phyloP scores from a whole-genome alignment of 2,888 invertebrate genomes.

The Oscheius myriophilus region DNA sequence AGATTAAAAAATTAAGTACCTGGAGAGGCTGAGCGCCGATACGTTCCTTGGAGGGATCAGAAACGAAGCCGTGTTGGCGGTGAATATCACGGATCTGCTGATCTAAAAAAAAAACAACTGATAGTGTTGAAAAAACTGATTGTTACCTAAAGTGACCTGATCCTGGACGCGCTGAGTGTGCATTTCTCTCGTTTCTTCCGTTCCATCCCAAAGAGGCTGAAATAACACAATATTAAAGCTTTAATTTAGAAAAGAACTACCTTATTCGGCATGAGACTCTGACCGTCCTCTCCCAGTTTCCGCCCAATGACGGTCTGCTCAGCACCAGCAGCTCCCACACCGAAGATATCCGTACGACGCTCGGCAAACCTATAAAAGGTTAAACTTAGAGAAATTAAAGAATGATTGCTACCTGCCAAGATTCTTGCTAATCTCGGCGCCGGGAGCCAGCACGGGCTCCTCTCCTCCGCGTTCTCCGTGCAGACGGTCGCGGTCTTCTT shows the following conservation, averaged over 20 bases:
- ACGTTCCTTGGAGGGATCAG: slow-evolving; percentile 95
- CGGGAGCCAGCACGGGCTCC: slow-evolving; percentile 83
- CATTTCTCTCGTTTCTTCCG: slow-evolving; percentile 89
- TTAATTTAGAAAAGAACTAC: neutral
- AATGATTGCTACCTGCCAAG: slow-evolving; percentile 73
- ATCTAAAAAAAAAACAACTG: slow-evolving; percentile 36
- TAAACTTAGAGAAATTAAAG: neutral
- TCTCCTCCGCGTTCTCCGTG: slow-evolving; percentile 73
- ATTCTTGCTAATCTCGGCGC: slow-evolving; percentile 91
- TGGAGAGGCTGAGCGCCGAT: slow-evolving; percentile 79
- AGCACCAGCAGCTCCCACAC: slow-evolving; percentile 82
- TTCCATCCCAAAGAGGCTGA: slow-evolving; percentile 89
- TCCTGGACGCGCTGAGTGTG: slow-evolving; percentile 61
- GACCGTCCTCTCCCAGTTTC: slow-evolving; percentile 78
- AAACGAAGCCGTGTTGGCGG: slow-evolving; percentile 72
- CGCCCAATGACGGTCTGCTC: slow-evolving; percentile 99
- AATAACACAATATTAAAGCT: neutral
- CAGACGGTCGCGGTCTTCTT: slow-evolving; percentile 93
- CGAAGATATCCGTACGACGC: slow-evolving; percentile 99
- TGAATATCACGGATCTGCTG: slow-evolving; percentile 62
- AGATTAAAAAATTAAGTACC: slow-evolving; percentile 4
- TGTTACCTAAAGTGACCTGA: slow-evolving; percentile 40
- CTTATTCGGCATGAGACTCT: slow-evolving; percentile 45
- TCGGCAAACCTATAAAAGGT: slow-evolving; percentile 82
- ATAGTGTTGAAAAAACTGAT: neutral